Evolutionary conservation across 2,113 vertebrate genomes (phyloP), one percentile per base, ranked within the genome.

Genomic region (Rhynchopsitta pachyrhyncha): DNA sequence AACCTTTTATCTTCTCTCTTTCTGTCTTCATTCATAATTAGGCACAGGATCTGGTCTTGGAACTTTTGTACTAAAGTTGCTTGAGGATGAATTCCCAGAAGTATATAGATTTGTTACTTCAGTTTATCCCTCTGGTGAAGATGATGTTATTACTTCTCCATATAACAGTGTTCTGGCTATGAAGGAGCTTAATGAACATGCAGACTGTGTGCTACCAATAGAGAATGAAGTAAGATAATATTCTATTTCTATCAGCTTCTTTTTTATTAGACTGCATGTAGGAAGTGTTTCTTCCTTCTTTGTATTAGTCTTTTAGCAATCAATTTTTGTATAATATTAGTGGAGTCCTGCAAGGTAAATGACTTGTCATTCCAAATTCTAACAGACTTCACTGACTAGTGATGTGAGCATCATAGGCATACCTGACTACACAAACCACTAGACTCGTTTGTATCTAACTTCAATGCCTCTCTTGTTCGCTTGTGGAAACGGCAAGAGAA

Each of bases 1-100:
- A 94, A 68, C 55, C 39, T 81, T 44, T 62, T 78, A 13, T 41
- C 23, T 83, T 67, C 60, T 94, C 6, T 88, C 57, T 10, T 95
- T 97, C 49, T 94, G n/a, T 74, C n/a, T 96, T 55, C 57, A 31
- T 92, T 87, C 59, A 53, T 86, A 73, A 86, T 85, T 47, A 99
- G 99, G 99, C 62, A 99, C 99, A 50, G 99, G 99, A 76, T 99
- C 99, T 39, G 99, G 99, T 62, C 98, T 99, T 91, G 99, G 99
- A 86, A 99, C 99, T 59, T 99, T 98, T 97, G 97, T 99, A 79
- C 97, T 99, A 78, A 98, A 98, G 77, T 94, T 99, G 29, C 98
- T 99, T 64, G 98, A 99, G 93, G 99, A 99, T 9, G 99, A 99
- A 96, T 99, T 99, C 83, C 99, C 99, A 28, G 99, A 99, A 88